Evolutionary conservation across 2,113 vertebrate species (phyloP).

Genomic region (Merops nubicus): DNA sequence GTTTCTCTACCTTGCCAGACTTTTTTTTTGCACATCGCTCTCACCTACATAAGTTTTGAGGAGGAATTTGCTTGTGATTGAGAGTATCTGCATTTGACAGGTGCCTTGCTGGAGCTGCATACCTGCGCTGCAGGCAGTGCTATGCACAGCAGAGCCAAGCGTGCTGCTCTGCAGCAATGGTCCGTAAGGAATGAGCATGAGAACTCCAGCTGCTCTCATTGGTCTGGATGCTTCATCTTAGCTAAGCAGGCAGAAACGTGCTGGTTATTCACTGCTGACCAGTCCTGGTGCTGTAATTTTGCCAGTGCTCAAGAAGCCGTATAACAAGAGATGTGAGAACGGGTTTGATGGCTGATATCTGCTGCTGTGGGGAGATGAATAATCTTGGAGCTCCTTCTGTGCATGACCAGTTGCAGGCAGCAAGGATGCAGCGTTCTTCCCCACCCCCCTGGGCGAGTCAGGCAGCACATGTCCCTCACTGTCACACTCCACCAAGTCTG

Average conservation of each 20-base stretch:
- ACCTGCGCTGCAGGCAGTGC: background rate
- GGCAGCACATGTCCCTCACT: background rate
- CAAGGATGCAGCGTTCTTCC: background rate
- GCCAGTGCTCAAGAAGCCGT: background rate
- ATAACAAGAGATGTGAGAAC: background rate
- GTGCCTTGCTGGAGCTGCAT: background rate
- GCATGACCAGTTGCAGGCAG: fast-evolving
- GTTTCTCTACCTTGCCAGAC: background rate
- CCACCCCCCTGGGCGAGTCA: fast-evolving
- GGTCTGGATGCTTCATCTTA: background rate
- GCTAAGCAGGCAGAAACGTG: background rate
- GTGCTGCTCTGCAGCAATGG: background rate
- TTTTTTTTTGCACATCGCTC: background rate
- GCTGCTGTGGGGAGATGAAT: fast-evolving
- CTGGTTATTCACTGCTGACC: background rate
- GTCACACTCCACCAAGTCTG: background rate
- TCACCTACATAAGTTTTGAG: background rate
- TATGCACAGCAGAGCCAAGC: background rate
- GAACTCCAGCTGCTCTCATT: background rate
- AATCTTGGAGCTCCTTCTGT: fast-evolving
- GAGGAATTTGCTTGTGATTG: background rate
- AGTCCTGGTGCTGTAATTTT: fast-evolving
- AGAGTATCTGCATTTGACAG: background rate
- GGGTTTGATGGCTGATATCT: background rate
- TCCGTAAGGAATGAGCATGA: background rate